Conservation (phyloP, 2,797 vertebrate species). For the Ceyx erithaca region DNA sequence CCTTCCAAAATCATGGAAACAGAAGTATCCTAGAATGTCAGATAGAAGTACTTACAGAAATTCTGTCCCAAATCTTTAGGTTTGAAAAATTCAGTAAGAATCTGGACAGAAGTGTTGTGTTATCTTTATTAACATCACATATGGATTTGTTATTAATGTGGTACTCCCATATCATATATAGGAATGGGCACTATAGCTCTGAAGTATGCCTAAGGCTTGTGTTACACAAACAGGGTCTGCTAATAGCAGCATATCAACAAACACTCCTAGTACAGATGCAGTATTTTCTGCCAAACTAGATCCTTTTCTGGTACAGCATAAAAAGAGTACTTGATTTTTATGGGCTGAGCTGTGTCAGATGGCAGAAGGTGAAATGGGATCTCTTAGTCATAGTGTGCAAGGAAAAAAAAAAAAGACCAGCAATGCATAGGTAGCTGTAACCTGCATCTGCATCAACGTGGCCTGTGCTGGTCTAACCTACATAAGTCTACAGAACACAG, state of each 20-base stretch:
- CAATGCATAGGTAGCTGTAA: background rate
- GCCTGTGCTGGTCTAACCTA: background rate
- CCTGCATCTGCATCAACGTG: background rate
- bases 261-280: background rate
- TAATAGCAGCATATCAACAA: background rate
- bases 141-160: background rate
- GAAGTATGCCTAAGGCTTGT: background rate
- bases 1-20: background rate
- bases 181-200: background rate
- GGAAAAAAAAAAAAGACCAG: background rate
- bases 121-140: background rate
- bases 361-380: background rate
- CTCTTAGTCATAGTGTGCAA: background rate
- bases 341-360: background rate
- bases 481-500: accelerated
- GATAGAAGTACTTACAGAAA: background rate
- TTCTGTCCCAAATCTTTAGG: background rate
- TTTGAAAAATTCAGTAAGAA: background rate
- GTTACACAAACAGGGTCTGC: background rate
- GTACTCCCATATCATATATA: background rate
- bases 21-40: background rate
- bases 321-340: background rate
- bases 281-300: background rate
- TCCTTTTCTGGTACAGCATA: background rate
- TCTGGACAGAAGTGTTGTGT: background rate